Conservation (phyloP, 2,888 invertebrate species). For the Dicycla oo region DNA sequence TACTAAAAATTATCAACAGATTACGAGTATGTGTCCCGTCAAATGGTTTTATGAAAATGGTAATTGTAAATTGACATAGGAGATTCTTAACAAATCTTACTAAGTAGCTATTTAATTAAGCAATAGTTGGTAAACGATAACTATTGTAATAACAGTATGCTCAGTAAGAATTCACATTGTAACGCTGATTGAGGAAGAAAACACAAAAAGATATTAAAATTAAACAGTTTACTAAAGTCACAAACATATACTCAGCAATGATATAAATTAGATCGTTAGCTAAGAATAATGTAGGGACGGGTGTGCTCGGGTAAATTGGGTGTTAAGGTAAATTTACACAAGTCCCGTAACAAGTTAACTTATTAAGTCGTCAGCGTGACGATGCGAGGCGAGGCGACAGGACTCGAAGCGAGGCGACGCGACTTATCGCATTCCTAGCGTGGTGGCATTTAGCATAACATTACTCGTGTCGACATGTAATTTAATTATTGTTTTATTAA, state of each 20-base stretch:
- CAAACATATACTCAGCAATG: constrained; percentile 74
- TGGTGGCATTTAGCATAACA: constrained; percentile 63
- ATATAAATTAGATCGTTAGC: constrained; percentile 87
- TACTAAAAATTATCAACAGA: neutral
- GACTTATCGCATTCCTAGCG: constrained; percentile 80
- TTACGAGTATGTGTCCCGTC: neutral
- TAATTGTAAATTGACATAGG: neutral
- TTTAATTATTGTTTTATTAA: constrained; percentile 61
- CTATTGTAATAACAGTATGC: neutral
- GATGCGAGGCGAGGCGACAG: constrained; percentile 68
- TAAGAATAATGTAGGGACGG: constrained; percentile 85
- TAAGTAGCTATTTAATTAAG: neutral
- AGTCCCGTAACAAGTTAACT: constrained; percentile 86
- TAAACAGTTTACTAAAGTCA: constrained; percentile 20
- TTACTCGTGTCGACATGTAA: constrained; percentile 54
- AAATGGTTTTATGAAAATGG: neutral
- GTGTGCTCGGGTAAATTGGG: constrained; percentile 82
- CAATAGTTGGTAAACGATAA: neutral
- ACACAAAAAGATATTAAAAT: constrained; percentile 7
- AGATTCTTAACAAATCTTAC: neutral
- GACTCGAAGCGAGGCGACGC: constrained; percentile 72
- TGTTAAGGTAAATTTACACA: constrained; percentile 89
- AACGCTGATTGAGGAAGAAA: neutral
- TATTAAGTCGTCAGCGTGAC: constrained; percentile 86
- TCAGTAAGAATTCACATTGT: neutral